A percentile compares a stretch with the other conserved stretches of the same genome.
These are phyloP conservation scores for Xanthorhoe spadicearia DNA, from an alignment of 2,888 invertebrate species.

Conservation along the genomic window DNA sequence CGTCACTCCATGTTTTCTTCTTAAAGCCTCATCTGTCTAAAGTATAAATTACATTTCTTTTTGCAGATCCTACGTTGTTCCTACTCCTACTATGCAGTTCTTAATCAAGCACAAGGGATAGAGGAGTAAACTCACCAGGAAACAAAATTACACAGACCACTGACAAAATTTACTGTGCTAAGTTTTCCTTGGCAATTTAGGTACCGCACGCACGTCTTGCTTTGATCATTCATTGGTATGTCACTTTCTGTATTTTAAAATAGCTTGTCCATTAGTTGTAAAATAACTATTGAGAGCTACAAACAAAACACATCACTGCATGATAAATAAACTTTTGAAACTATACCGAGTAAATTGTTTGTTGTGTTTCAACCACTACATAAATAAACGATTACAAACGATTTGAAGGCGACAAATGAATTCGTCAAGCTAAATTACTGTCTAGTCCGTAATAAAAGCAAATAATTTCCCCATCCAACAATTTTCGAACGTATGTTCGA, in stretches of 20 bases:
- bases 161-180: too few species aligned
- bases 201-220: too few species aligned
- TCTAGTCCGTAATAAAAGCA: background rate
- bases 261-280: too few species aligned
- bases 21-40: too few species aligned
- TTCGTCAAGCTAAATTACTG: constrained; percentile 14
- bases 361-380: constrained; percentile 2
- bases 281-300: background rate
- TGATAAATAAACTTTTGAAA: constrained; percentile 14
- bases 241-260: too few species aligned
- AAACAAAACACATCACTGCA: constrained; percentile 14
- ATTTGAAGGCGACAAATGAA: constrained; percentile 19
- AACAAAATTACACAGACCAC: background rate
- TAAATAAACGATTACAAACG: constrained; percentile 5
- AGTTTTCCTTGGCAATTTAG: too few species aligned
- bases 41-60: background rate
- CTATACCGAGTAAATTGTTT: background rate
- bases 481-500: background rate
- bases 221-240: too few species aligned
- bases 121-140: background rate
- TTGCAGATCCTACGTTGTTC: constrained; percentile 70
- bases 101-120: constrained; percentile 55
- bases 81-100: constrained; percentile 71
- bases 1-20: too few species aligned
- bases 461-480: too few species aligned